Base-by-base conservation (phyloP, 2,888 invertebrate species). In the Tenthredo mesomela region DNA sequence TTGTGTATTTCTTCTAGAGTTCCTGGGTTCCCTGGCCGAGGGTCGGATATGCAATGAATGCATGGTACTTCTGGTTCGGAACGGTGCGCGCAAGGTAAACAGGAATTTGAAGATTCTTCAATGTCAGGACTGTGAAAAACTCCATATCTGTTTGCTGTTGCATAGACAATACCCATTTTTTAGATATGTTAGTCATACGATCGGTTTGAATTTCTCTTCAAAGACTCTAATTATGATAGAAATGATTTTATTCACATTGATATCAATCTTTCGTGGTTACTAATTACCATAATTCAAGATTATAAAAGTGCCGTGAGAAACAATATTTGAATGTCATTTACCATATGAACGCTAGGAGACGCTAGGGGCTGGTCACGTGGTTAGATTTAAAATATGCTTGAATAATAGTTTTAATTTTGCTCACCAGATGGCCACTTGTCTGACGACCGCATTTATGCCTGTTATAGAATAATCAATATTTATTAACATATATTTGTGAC, bases 1-100 rank as follows among this genome's bases (percentile, higher is more conserved):
- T 90, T 91, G 77, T 93, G 93, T n/a, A 93, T 87, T 4, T 93
- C 92, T 78, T 91, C 92, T 86, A 93, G 92, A 33, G 90, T 91
- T n/a, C 93, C 92, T 12, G 92, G 92, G 86, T 92, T 92, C 4
- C 92, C 92, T 1, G 92, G 92, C 18, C 88, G 87, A 47, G 82
- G 88, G 75, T 88, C 89, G 6, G 67, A 67, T 21, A 80, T 40
- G 33, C 82, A 82, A 29, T 40, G 67, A 7, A 82, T 82, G 33
- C 82, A 82, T 70, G 82, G 82, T 40, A 67, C 70, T n/a, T 82
- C 82, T n/a, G 82, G 70, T 6, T 85, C 86, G 7, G 84, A 37
- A 47, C 18, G 25, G 50, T 47, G 85, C 1, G 87, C 86, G 82
- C 91, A 91, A 15, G 87, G 88, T 21, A 89, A 29, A 80, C 92